phyloP scores from a whole-genome alignment of 2,113 vertebrate genomes.

The Percopsis transmontana region DNA sequence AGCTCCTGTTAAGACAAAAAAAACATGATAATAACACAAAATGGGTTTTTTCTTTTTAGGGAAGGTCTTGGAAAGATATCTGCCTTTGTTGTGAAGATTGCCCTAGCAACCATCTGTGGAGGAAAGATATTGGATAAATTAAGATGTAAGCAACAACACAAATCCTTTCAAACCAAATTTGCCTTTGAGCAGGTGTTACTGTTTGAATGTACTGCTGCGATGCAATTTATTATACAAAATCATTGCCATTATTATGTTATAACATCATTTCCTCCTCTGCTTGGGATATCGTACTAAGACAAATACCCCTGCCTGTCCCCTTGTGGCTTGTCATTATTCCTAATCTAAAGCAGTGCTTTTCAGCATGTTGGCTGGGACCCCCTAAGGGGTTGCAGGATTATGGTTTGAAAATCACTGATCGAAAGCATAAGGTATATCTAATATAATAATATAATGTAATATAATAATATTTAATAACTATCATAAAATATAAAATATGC shows the following conservation, averaged over 20 bases:
- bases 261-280: slow-evolving; percentile 23
- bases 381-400: too few species aligned
- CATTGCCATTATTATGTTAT: slow-evolving; percentile 19
- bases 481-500: slow-evolving; percentile 63
- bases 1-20: slow-evolving; percentile 12
- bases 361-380: too few species aligned
- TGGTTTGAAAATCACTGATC: too few species aligned
- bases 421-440: too few species aligned
- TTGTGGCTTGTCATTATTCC: slow-evolving; percentile 53
- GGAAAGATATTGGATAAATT: slow-evolving; percentile 99
- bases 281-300: slow-evolving; percentile 22
- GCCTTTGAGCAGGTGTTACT: too few species aligned
- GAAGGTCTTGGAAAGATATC: slow-evolving; percentile 94
- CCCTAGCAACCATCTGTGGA: slow-evolving; percentile 92
- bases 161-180: background rate
- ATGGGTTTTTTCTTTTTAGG: slow-evolving; percentile 77
- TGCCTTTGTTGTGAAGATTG: slow-evolving; percentile 94
- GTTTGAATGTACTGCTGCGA: background rate
- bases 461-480: slow-evolving; percentile 16
- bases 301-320: slow-evolving; percentile 17
- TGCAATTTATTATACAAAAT: slow-evolving; percentile 10
- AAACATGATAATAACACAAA: slow-evolving; percentile 22
- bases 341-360: slow-evolving; percentile 37
- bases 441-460: too few species aligned
- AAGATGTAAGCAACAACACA: slow-evolving; percentile 88